A percentile compares a stretch with the other conserved stretches of the same genome.
Evolutionary conservation across 2,797 vertebrate species (phyloP).

Genomic region (Yasuhikotakia modesta): DNA sequence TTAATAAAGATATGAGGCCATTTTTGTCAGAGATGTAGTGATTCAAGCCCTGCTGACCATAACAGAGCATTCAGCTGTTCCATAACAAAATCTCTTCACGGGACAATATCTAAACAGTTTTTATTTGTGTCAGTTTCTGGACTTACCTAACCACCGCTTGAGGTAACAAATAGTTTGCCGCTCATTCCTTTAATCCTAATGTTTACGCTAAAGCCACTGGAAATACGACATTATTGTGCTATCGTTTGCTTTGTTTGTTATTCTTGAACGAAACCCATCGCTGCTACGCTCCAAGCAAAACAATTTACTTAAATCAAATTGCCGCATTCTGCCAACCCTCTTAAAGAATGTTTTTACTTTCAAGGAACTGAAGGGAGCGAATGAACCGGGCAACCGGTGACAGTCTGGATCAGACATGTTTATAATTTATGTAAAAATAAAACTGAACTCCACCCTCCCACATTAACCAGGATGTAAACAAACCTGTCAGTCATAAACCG

Average conservation of each 20-base stretch:
- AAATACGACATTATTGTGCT: slow-evolving; percentile 3
- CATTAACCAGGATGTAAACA: not conserved
- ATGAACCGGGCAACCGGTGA: not conserved
- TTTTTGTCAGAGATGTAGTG: not conserved
- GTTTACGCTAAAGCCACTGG: slow-evolving; percentile 23
- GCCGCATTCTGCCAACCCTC: slow-evolving; percentile 24
- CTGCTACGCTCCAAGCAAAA: slow-evolving; percentile 24
- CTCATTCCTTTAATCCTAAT: slow-evolving; percentile 26
- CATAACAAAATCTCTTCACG: slow-evolving; percentile 2
- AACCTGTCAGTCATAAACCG: slow-evolving; percentile 15
- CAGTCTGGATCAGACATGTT: slow-evolving; percentile 16
- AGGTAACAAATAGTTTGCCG: slow-evolving; percentile 13
- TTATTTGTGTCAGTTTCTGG: slow-evolving; percentile 35
- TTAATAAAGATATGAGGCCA: slow-evolving; percentile 21
- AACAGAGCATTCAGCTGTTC: slow-evolving; percentile 3
- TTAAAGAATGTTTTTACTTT: slow-evolving; percentile 37
- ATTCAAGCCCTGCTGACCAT: slow-evolving; percentile 8
- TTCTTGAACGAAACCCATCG: slow-evolving; percentile 37
- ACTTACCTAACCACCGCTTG: slow-evolving; percentile 22
- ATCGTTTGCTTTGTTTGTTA: slow-evolving; percentile 36
- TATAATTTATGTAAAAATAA: not conserved
- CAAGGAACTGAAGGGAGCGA: slow-evolving; percentile 16
- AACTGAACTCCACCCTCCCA: slow-evolving; percentile 17
- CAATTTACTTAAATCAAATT: slow-evolving; percentile 13
- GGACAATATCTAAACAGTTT: slow-evolving; percentile 33